These are phyloP conservation scores for Galeruca laticollis DNA, from an alignment of 2,888 invertebrate genomes.

Conservation along the genomic window DNA sequence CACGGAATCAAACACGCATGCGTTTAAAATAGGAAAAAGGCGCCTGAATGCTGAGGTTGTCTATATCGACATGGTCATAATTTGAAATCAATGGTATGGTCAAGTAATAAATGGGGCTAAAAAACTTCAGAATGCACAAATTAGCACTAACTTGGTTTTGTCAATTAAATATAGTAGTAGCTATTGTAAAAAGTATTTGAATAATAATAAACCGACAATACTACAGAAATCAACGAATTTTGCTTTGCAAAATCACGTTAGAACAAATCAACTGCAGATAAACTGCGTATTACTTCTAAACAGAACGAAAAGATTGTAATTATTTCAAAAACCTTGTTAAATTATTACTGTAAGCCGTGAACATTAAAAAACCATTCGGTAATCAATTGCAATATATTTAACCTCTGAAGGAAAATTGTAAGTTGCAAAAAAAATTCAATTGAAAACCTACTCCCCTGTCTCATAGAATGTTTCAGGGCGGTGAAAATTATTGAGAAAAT, in stretches of 20 bases:
- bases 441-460: background rate
- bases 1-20: background rate
- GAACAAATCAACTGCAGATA: background rate
- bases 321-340: background rate
- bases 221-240: background rate
- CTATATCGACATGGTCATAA: slow-evolving; percentile 4
- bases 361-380: background rate
- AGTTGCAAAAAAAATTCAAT: background rate
- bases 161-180: background rate
- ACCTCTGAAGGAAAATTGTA: background rate
- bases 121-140: slow-evolving; percentile 8
- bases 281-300: background rate
- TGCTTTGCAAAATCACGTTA: background rate
- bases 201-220: background rate
- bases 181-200: background rate
- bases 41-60: background rate
- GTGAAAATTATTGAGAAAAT: background rate
- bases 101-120: background rate
- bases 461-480: background rate
- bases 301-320: background rate
- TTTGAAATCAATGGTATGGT: background rate
- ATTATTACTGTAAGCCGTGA: background rate
- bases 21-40: background rate
- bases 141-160: background rate
- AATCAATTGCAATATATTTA: background rate